Conservation (phyloP, 2,888 invertebrate genomes). For the Drosophila testacea region DNA sequence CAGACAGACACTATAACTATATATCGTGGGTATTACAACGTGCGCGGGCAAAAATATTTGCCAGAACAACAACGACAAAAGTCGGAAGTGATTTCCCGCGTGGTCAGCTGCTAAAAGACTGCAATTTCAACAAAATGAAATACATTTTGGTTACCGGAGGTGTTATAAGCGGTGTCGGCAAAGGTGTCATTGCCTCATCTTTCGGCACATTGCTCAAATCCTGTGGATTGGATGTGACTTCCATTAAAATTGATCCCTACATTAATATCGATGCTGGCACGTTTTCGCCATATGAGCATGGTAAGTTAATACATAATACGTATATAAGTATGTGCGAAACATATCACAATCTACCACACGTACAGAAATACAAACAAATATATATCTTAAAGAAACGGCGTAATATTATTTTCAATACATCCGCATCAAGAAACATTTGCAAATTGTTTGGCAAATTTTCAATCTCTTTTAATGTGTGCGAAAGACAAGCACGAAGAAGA, state of each 20-base stretch:
- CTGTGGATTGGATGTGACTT: conserved; percentile 97
- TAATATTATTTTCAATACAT: conserved; percentile 29
- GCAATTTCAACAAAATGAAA: conserved; percentile 89
- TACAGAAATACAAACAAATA: background rate
- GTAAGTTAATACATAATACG: conserved; percentile 86
- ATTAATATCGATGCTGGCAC: conserved; percentile 99
- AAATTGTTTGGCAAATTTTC: conserved; percentile 82
- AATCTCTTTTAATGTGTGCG: conserved; percentile 16
- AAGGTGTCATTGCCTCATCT: conserved; percentile 97
- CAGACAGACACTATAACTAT: background rate
- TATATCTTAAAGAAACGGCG: conserved; percentile 23
- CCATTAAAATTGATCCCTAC: conserved; percentile 99
- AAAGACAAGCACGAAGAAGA: background rate
- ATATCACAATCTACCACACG: background rate
- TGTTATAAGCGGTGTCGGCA: conserved; percentile 99
- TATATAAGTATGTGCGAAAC: background rate
- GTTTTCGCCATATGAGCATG: conserved; percentile 99
- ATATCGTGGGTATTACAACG: conserved; percentile 8
- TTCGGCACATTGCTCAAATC: conserved; percentile 98
- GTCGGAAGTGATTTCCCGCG: conserved; percentile 26
- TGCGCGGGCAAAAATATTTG: conserved; percentile 19
- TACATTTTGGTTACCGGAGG: conserved; percentile 99
- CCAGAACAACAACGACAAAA: background rate
- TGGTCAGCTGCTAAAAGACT: conserved; percentile 8
- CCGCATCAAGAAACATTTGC: conserved; percentile 16